Conservation (phyloP, 2,113 vertebrate genomes). For the Diphyllodes magnificus region DNA sequence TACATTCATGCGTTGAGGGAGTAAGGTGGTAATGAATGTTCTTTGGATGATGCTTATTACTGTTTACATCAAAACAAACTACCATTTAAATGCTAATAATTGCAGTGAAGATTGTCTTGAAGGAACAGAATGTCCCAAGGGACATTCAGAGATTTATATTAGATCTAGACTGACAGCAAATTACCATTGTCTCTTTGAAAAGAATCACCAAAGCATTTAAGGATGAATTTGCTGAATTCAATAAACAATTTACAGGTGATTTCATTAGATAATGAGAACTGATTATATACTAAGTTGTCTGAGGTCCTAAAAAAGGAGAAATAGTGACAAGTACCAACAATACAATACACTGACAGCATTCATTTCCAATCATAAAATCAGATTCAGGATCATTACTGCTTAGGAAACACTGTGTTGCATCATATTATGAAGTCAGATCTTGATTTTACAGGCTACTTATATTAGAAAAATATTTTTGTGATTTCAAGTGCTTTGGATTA, state of each 20-base stretch:
- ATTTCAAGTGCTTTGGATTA: neutral
- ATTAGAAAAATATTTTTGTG: neutral
- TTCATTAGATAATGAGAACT: conserved; percentile 40
- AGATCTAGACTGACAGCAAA: conserved; percentile 1
- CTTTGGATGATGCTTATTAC: conserved; percentile 10
- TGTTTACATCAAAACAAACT: neutral
- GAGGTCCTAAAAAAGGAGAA: neutral
- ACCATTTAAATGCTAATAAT: conserved; percentile 51
- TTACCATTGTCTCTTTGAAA: conserved; percentile 2
- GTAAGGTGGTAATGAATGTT: neutral
- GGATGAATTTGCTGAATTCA: conserved; percentile 2
- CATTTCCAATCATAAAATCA: neutral
- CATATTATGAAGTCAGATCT: neutral
- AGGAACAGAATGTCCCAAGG: neutral
- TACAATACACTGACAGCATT: neutral
- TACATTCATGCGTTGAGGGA: neutral
- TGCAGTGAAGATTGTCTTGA: neutral
- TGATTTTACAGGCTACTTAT: neutral
- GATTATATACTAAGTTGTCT: conserved; percentile 14
- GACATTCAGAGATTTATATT: neutral
- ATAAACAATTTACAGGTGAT: conserved; percentile 46
- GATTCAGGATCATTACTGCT: neutral
- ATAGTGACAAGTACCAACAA: neutral
- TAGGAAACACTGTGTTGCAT: neutral
- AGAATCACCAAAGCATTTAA: neutral